A percentile compares a stretch with the other conserved stretches of the same genome.
Evolutionary conservation across 2,888 invertebrate species (phyloP).

Genomic region (Lomographa bimaculata): DNA sequence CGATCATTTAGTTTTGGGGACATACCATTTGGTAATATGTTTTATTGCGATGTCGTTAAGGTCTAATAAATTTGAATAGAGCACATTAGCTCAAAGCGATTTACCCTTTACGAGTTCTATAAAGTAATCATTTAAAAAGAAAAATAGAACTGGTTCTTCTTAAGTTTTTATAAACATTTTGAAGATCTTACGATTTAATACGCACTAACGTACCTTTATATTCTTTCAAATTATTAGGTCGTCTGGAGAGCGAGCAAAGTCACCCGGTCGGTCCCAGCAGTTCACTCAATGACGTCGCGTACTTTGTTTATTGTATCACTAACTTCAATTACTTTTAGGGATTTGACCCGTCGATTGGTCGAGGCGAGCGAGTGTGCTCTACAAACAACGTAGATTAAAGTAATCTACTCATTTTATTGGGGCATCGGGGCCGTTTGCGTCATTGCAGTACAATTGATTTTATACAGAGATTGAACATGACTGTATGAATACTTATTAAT

Average conservation of each 20-base stretch:
- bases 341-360: constrained; percentile 29
- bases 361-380: constrained; percentile 25
- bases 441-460: constrained; percentile 16
- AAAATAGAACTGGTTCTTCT: constrained; percentile 2
- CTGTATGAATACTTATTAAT: too few species aligned
- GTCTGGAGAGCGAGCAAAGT: constrained; percentile 76
- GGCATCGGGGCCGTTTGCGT: constrained; percentile 11
- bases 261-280: constrained; percentile 58
- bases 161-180: constrained; percentile 18
- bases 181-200: constrained; percentile 26
- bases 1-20: neutral
- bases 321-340: constrained; percentile 36
- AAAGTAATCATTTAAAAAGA: constrained; percentile 2
- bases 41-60: too few species aligned
- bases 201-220: constrained; percentile 40
- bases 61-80: neutral
- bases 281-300: constrained; percentile 48
- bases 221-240: constrained; percentile 60
- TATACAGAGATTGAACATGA: constrained; percentile 8
- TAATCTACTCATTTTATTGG: constrained; percentile 12
- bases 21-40: too few species aligned
- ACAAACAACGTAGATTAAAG: constrained; percentile 24
- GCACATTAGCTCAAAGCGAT: neutral
- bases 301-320: constrained; percentile 36
- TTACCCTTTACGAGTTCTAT: constrained; percentile 9